phyloP scores from a whole-genome alignment of 92 coral and sea anemone species.

The Montipora capitata region DNA sequence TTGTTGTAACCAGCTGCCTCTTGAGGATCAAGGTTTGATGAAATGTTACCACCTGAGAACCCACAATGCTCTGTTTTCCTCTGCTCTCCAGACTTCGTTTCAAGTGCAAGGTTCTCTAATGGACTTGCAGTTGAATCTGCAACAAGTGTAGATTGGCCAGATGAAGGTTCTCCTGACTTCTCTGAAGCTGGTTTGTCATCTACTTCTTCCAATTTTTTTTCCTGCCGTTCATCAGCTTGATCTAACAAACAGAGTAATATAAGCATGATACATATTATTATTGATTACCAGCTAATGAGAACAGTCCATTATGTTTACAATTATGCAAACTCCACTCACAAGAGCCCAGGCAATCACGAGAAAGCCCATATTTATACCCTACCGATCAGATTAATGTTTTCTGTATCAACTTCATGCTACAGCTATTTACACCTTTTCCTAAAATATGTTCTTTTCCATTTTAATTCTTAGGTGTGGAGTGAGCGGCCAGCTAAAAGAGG shows the following conservation, averaged over 20 bases:
- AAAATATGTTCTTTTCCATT: too few relatives aligned
- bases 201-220: neutral
- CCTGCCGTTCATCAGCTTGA: neutral
- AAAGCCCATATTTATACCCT: too few relatives aligned
- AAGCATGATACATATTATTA: neutral
- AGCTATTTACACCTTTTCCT: too few relatives aligned
- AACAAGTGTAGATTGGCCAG: neutral
- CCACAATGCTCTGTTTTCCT: neutral
- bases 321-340: too few relatives aligned
- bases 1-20: neutral
- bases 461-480: too few relatives aligned
- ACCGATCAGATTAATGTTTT: too few relatives aligned
- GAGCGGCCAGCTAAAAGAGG: too few relatives aligned
- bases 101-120: neutral
- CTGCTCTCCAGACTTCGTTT: neutral
- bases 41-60: neutral
- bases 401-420: too few relatives aligned
- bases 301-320: too few relatives aligned
- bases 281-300: too few relatives aligned
- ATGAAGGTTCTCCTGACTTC: neutral
- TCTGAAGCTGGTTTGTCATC: constrained; percentile 16
- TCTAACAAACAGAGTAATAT: neutral
- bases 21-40: neutral
- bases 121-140: constrained; percentile 4
- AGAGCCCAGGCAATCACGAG: too few relatives aligned